phyloP scores from a whole-genome alignment of 2,888 invertebrate genomes.

The Luperina testacea region DNA sequence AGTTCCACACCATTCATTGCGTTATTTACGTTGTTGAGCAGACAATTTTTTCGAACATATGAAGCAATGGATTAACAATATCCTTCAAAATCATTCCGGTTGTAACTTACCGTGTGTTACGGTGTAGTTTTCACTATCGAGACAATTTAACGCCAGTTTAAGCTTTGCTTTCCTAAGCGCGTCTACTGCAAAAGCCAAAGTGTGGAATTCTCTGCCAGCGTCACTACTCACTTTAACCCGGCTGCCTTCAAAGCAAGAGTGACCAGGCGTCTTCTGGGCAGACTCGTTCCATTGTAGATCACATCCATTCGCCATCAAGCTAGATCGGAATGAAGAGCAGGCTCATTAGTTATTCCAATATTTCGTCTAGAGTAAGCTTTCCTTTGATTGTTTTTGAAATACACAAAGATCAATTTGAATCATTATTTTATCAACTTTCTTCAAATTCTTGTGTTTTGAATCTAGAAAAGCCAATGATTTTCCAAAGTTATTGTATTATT shows the following conservation, averaged over 20 bases:
- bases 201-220: no score
- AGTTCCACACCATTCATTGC: not conserved
- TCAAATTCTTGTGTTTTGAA: not conserved
- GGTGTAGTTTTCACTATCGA: not conserved
- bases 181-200: no score
- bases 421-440: not conserved
- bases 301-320: not conserved
- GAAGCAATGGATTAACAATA: not conserved
- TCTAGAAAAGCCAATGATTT: not conserved
- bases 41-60: not conserved
- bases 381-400: not conserved
- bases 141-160: no score
- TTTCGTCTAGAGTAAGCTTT: not conserved
- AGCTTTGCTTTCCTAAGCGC: not conserved
- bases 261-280: not conserved
- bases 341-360: not conserved
- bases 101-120: not conserved
- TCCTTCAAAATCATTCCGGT: not conserved
- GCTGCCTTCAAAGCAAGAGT: not conserved
- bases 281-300: not conserved
- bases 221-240: not conserved
- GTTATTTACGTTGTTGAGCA: not conserved
- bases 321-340: not conserved
- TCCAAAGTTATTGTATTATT: not conserved
- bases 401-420: not conserved